Percentiles rank a stretch among this genome's conserved stretches.
phyloP scores from a whole-genome alignment of 2,888 invertebrate species.

The Pyrrhia umbra region DNA sequence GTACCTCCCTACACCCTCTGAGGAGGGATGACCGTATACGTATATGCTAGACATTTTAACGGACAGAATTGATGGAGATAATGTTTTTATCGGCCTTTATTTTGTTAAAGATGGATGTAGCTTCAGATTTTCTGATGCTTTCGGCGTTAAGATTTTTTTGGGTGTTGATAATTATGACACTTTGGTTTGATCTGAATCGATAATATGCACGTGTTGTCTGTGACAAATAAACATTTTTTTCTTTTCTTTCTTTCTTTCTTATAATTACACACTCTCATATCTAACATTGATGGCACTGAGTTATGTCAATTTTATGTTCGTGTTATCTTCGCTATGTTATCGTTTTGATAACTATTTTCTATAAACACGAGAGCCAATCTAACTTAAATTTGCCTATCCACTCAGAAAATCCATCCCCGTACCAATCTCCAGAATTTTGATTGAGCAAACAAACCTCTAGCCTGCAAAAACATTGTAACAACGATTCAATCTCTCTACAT shows the following conservation, averaged over 20 bases:
- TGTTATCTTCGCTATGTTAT: not conserved
- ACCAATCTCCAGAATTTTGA: slow-evolving; percentile 73
- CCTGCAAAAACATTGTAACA: slow-evolving; percentile 71
- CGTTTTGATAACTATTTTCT: not conserved
- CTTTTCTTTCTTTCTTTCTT: too few relatives aligned
- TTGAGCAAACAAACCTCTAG: slow-evolving; percentile 78
- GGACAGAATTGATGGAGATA: slow-evolving; percentile 69
- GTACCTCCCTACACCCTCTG: slow-evolving; percentile 67
- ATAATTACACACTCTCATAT: too few relatives aligned
- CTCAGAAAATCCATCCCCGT: slow-evolving; percentile 58
- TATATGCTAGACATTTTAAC: slow-evolving; percentile 64
- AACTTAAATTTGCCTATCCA: slow-evolving; percentile 34
- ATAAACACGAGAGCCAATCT: slow-evolving; percentile 16
- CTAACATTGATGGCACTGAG: not conserved
- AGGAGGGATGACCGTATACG: slow-evolving; percentile 74
- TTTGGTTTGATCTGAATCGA: not conserved
- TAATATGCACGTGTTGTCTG: too few relatives aligned
- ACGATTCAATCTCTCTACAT: slow-evolving; percentile 78
- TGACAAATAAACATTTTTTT: too few relatives aligned
- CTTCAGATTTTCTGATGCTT: slow-evolving; percentile 39
- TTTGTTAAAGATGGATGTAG: slow-evolving; percentile 54
- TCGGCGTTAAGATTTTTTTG: slow-evolving; percentile 1
- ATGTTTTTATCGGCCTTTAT: slow-evolving; percentile 63
- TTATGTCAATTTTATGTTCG: not conserved
- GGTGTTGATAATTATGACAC: not conserved